Evolutionary conservation across 2,888 invertebrate genomes (phyloP), one percentile per base, ranked within the genome.

Genomic region (Leptopilina drosophilae): DNA sequence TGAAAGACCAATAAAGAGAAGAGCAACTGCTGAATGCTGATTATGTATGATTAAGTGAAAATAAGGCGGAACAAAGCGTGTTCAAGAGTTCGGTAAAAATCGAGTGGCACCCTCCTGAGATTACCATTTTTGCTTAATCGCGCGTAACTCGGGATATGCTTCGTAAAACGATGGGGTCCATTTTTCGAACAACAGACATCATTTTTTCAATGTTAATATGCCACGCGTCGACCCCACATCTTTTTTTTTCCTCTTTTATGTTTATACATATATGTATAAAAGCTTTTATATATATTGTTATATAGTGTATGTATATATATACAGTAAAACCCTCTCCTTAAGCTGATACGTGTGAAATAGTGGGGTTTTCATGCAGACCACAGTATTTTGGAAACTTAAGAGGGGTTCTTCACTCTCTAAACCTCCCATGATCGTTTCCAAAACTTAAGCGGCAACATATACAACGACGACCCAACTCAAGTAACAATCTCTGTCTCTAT

Each of bases 51-150:
- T 73, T 73, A 56, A 73, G 53, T 53, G 73, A 33, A 73, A 73
- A 73, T 73, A 73, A 56, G 53, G 53, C 56, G 56, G 56, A 73
- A 56, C 73, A 73, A 73, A 56, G 56, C 56, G 73, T 73, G 53
- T 56, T 73, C 73, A 73, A 73, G 73, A 73, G 73, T 73, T 73
- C 76, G 75, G 49, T 69, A 81, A 83, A 84, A 83, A 82, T 82
- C 77, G 78, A 76, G 42, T 76, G 77, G 67, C 79, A 80, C 79
- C 80, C 56, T 67, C 79, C 33, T 77, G 78, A 82, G 80, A 85
- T 85, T 82, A 82, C 82, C 81, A 83, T 84, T 83, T 73, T 82
- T 82, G 84, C 81, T 85, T 83, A 85, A 85, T 84, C 83, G 84
- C 78, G 84, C 84, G 83, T 84, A 83, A 83, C 83, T 83, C 76